Evolutionary conservation across 1,140 invertebrate genomes (phyloP), one percentile per base, ranked within the genome.

Genomic region (Andricus grossulariae): DNA sequence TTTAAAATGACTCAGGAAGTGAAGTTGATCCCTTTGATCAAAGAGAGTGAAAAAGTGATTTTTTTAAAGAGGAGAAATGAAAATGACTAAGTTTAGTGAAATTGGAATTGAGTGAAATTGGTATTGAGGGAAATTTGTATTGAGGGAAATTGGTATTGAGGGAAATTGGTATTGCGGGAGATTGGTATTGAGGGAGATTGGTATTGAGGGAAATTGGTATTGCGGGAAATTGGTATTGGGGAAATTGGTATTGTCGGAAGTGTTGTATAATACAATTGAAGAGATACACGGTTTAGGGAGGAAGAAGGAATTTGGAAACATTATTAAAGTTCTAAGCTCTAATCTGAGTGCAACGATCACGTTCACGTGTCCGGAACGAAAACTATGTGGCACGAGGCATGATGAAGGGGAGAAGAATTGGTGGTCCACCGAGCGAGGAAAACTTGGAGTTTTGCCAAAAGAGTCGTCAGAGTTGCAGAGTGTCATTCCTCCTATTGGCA

Each of bases 341-440:
- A 87, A 88, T 84, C 82, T 81, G 80, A 81, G 82, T 83, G 86
- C 84, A 84, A 88, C 84, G 82, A 80, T 79, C 82, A 80, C 82
- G 86, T 89, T 89, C 85, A 88, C 87, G 87, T 86, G 88, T 86
- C 78, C 78, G 82, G 84, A 86, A 85, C 87, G 86, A 89, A 88
- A 90, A 85, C 85, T 89, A 90, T 89, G 88, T 86, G 85, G 89
- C 79, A 86, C 80, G 73, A 74, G 80, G 77, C 82, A 88, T 86
- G 87, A 90, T 89, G 89, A 89, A 79, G 85, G 84, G 87, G 83
- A 87, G 80, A 88, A 89, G 86, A 89, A 88, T 88, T 85, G 87
- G 88, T 86, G 88, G 87, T 84, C 86, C 85, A 84, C 81, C 85
- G 80, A 87, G 82, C 78, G 81, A 83, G 80, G 85, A 82, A 85